Percentiles rank a stretch among this genome's conserved stretches.
Conservation (phyloP, 2,888 invertebrate genomes). For the Aphelenchoides bicaudatus region DNA sequence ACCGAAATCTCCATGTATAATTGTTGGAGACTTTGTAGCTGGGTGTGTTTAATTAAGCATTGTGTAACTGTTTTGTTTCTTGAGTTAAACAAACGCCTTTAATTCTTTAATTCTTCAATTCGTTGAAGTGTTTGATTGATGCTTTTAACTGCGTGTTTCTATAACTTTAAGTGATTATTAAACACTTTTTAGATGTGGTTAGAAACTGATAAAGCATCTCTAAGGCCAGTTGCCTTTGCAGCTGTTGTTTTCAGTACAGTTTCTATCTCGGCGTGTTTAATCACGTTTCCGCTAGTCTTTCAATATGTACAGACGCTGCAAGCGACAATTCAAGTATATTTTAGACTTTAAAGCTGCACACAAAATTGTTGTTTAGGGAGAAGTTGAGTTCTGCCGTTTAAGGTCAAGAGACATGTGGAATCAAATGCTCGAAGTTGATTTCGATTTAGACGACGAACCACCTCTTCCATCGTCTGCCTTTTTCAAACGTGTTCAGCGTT, state of each 20-base stretch:
- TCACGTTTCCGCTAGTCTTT: slow-evolving; percentile 60
- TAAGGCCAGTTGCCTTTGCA: slow-evolving; percentile 55
- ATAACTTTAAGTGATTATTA: no score
- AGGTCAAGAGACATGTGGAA: slow-evolving; percentile 58
- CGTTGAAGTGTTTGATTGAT: no score
- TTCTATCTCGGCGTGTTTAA: slow-evolving; percentile 58
- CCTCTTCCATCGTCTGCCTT: slow-evolving; percentile 30
- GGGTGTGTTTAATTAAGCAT: no score
- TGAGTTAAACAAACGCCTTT: no score
- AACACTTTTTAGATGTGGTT: no score
- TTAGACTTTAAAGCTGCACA: background rate
- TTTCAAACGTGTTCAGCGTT: slow-evolving; percentile 49
- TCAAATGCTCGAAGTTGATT: slow-evolving; percentile 58
- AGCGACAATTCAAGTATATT: slow-evolving; percentile 55
- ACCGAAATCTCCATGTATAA: no score
- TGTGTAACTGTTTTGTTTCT: no score
- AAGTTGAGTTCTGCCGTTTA: slow-evolving; percentile 58
- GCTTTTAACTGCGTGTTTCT: no score
- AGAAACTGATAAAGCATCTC: slow-evolving; percentile 35
- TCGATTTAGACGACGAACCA: slow-evolving; percentile 39
- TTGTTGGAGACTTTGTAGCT: no score
- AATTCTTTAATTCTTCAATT: no score
- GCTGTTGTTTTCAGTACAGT: slow-evolving; percentile 60
- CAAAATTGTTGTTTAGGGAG: slow-evolving; percentile 40
- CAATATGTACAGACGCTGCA: slow-evolving; percentile 60